Evolutionary conservation across 2,797 vertebrate species (phyloP), one percentile per base, ranked within the genome.

Genomic region (Spatula clypeata): DNA sequence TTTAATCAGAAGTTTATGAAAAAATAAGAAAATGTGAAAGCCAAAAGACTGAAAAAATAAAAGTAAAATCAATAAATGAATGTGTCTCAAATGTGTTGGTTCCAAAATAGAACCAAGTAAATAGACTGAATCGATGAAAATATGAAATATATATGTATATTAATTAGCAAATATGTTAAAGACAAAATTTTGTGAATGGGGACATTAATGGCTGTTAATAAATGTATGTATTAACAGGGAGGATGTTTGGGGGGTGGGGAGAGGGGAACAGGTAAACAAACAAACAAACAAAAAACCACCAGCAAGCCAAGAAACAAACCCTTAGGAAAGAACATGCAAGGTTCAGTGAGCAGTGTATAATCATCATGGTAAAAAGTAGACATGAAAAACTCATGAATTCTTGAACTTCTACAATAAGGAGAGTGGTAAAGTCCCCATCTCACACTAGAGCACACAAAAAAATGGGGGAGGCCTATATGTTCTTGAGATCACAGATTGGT

Each of bases 381-480:
- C 20, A n/a, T 18, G 32, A 88, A 75, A 40, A 62, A 47, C 47
- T 47, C 47, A 47, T 47, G 47, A 47, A 47, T 47, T 24, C 23
- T 47, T 12, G 13, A 1, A 29, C 10, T 67, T 65, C 32, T 54
- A 20, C 79, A 24, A 13, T 16, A 4, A 5, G 9, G 3, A 5
- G 9, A 58, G 5, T 2, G 2, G 23, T 10, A 10, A 62, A 40
- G 4, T 61, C 18, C 19, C 38, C 32, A 26, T 27, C 79, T 42
- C 55, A 77, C 26, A 31, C 10, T 57, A 67, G 11, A 36, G 13
- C 21, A 53, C 42, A 27, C 1, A 40, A 31, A 66, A 34, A 42
- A 31, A 60, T 31, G 8, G 8, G 31, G 24, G 23, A 81, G 4
- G 16, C 0, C 0, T 23, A 8, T 6, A 24, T 0, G 0, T 45